phyloP scores from a whole-genome alignment of 2,797 vertebrate genomes.

The Sebastes aleutianus region DNA sequence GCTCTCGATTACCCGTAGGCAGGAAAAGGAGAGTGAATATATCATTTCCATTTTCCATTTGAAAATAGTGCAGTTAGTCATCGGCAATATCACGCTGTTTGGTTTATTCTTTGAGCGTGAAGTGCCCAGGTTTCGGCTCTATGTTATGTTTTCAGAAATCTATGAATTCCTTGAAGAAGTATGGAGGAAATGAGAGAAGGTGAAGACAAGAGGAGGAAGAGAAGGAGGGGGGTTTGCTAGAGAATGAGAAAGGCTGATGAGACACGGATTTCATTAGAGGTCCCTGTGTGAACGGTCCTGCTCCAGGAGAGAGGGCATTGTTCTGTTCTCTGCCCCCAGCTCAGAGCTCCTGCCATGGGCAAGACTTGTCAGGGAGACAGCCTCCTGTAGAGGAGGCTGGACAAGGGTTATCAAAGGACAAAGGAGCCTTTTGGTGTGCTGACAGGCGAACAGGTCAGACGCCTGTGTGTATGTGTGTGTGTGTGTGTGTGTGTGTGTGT shows the following conservation, averaged over 20 bases:
- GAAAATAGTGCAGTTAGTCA: neutral
- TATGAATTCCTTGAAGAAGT: constrained; percentile 34
- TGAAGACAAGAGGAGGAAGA: neutral
- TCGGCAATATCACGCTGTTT: neutral
- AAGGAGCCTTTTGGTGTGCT: constrained; percentile 80
- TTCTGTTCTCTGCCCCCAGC: constrained; percentile 60
- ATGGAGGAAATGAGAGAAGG: constrained; percentile 33
- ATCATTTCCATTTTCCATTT: constrained; percentile 11
- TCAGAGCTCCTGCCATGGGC: constrained; percentile 68
- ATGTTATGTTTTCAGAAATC: constrained; percentile 24
- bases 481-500: neutral
- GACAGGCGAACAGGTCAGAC: constrained; percentile 72
- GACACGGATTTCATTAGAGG: constrained; percentile 73
- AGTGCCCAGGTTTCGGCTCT: neutral
- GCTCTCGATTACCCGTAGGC: constrained; percentile 24
- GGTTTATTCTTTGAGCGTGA: neutral
- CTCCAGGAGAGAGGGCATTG: constrained; percentile 67
- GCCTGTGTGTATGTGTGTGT: neutral
- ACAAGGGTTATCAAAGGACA: constrained; percentile 80
- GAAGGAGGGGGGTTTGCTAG: constrained; percentile 14
- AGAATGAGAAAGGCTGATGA: constrained; percentile 33
- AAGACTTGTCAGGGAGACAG: constrained; percentile 71
- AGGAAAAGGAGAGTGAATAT: neutral
- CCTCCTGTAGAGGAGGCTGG: constrained; percentile 75
- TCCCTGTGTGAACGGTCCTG: constrained; percentile 46